These are phyloP conservation scores for Garrulus glandarius DNA, from an alignment of 2,797 vertebrate species.

Conservation along the genomic window DNA sequence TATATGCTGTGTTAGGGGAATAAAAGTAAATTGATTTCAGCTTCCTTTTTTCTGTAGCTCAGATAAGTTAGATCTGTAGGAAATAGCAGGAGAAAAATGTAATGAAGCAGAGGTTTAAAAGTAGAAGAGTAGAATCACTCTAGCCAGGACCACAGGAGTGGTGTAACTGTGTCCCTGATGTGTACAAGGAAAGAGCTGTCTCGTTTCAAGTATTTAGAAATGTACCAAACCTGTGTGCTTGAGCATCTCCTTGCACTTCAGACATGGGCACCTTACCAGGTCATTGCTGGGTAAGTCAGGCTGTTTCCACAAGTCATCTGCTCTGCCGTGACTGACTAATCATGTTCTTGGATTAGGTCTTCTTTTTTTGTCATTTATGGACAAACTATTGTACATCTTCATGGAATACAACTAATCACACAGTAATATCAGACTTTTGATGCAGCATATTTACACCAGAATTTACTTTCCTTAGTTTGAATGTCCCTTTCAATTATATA, in stretches of 20 bases:
- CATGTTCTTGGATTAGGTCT: not conserved
- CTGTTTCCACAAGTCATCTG: not conserved
- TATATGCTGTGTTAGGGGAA: not conserved
- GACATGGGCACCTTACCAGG: not conserved
- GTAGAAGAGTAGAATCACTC: not conserved
- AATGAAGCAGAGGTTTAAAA: not conserved
- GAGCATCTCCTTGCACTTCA: not conserved
- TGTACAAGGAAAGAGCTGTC: not conserved
- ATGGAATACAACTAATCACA: not conserved
- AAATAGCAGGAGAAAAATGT: not conserved
- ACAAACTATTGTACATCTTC: not conserved
- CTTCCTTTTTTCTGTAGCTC: not conserved
- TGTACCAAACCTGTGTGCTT: not conserved
- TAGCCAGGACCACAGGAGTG: accelerated
- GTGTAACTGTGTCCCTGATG: not conserved
- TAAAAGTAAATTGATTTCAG: not conserved
- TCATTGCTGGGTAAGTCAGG: not conserved
- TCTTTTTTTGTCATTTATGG: not conserved
- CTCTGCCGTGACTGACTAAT: not conserved
- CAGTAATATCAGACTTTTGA: not conserved
- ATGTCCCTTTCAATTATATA: not conserved
- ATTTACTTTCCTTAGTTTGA: not conserved
- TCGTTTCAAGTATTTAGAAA: not conserved
- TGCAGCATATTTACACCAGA: not conserved
- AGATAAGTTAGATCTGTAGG: not conserved